Conservation (phyloP, 2,888 invertebrate species). For the Acheta domesticus region DNA sequence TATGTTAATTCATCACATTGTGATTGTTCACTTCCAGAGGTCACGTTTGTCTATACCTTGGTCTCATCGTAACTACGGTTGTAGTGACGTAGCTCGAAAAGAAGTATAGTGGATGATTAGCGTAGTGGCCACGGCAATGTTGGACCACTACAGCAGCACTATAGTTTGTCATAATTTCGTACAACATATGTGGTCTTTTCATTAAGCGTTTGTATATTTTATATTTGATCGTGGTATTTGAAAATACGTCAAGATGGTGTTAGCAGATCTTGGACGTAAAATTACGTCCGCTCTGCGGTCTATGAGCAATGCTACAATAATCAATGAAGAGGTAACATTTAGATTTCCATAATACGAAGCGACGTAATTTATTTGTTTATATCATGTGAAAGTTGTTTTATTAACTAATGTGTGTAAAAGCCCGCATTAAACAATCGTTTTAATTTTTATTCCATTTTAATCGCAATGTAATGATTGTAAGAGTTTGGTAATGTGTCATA, state of each 20-base stretch:
- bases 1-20: too few species aligned
- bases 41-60: too few species aligned
- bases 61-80: too few species aligned
- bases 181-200: background rate
- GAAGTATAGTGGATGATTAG: background rate
- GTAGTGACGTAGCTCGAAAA: too few species aligned
- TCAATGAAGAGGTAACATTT: constrained; percentile 86
- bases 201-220: constrained; percentile 24
- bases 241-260: constrained; percentile 71
- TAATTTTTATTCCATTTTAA: background rate
- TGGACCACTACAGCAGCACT: background rate
- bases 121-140: constrained; percentile 18
- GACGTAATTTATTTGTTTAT: too few species aligned
- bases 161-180: constrained; percentile 21
- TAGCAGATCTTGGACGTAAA: constrained; percentile 99
- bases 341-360: background rate
- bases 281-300: constrained; percentile 98
- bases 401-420: background rate
- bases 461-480: too few species aligned
- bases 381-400: constrained; percentile 18
- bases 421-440: constrained; percentile 24
- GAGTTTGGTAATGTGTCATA: too few species aligned
- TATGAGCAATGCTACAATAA: constrained; percentile 95
- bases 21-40: too few species aligned
- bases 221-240: constrained; percentile 20